These are phyloP conservation scores for Antechinus stuartii DNA, from an alignment of 2,113 vertebrate species.

Conservation along the genomic window DNA sequence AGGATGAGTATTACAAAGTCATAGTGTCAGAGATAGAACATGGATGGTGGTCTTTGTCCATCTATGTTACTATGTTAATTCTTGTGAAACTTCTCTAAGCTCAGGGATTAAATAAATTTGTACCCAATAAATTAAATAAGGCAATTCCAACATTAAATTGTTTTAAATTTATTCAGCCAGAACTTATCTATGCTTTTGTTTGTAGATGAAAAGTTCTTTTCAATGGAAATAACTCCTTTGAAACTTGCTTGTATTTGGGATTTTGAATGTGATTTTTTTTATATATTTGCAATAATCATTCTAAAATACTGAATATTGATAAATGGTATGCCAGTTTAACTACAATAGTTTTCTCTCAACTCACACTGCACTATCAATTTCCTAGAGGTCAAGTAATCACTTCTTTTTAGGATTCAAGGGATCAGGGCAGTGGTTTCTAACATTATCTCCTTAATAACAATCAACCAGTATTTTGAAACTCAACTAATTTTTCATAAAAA, in stretches of 20 bases:
- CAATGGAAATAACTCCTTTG: neutral
- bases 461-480: neutral
- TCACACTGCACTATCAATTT: neutral
- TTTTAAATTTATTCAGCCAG: slow-evolving; percentile 1
- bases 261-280: neutral
- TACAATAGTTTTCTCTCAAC: neutral
- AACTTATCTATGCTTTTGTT: neutral
- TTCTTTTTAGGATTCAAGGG: neutral
- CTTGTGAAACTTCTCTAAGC: neutral
- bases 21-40: neutral
- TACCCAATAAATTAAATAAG: neutral
- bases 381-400: neutral
- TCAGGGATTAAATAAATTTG: slow-evolving; percentile 9
- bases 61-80: neutral
- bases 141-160: neutral
- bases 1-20: neutral
- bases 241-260: slow-evolving; percentile 1
- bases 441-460: neutral
- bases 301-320: neutral
- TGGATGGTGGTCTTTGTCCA: neutral
- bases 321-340: neutral
- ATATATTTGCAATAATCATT: neutral
- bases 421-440: neutral
- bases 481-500: neutral
- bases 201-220: neutral